Evolutionary conservation across 2,113 vertebrate genomes (phyloP).

Genomic region (Pangasianodon gigas): DNA sequence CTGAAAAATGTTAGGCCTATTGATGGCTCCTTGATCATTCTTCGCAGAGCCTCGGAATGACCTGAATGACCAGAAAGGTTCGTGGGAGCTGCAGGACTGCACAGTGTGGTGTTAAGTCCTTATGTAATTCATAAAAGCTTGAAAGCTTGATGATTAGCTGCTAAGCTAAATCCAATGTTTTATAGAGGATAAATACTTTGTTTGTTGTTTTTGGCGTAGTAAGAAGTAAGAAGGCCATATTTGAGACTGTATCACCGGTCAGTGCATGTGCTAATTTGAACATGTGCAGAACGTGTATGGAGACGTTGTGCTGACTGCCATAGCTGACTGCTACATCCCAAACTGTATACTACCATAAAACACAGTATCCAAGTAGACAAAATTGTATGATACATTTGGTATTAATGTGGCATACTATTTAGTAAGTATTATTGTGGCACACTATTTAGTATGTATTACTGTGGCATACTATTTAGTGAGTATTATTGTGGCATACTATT

Average conservation of each 20-base stretch:
- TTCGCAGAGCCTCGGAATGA: background rate
- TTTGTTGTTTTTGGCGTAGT: conserved; percentile 18
- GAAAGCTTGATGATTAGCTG: conserved; percentile 4
- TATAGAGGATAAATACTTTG: conserved; percentile 34
- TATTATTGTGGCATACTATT: background rate
- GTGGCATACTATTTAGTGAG: background rate
- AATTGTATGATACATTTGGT: conserved; percentile 44
- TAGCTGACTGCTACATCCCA: background rate
- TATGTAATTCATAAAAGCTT: conserved; percentile 22
- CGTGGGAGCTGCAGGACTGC: background rate
- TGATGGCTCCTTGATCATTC: background rate
- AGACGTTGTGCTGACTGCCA: background rate
- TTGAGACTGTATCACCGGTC: background rate
- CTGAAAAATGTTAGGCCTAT: background rate
- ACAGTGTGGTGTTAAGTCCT: background rate
- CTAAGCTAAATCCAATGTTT: background rate
- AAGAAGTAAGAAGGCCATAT: background rate
- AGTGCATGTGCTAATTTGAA: background rate
- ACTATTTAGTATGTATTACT: too few relatives aligned
- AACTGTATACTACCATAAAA: background rate
- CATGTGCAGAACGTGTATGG: conserved; percentile 7
- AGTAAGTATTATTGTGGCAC: background rate
- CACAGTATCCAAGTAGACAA: background rate
- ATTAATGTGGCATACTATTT: background rate
- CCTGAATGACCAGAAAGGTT: background rate